Conservation (phyloP, 1,140 invertebrate genomes). For the Homalodisca vitripennis region DNA sequence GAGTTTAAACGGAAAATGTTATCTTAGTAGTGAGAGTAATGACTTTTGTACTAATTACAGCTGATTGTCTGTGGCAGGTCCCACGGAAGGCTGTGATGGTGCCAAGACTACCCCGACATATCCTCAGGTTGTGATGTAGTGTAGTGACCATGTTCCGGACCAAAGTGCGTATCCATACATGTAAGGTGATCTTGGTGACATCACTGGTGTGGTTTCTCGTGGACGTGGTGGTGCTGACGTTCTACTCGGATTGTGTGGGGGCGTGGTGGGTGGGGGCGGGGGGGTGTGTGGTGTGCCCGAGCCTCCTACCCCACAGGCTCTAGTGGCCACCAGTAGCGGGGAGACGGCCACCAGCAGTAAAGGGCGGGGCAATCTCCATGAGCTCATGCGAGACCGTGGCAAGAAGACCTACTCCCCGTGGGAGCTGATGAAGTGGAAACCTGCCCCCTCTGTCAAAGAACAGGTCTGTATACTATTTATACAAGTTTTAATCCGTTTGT, state of each 20-base stretch:
- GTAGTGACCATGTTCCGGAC: slow-evolving; percentile 68
- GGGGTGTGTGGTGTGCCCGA: background rate
- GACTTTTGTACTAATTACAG: background rate
- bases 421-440: slow-evolving; percentile 68
- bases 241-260: slow-evolving; percentile 85
- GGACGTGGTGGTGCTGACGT: slow-evolving; percentile 87
- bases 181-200: slow-evolving; percentile 90
- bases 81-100: slow-evolving; percentile 8
- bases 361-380: slow-evolving; percentile 40
- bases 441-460: slow-evolving; percentile 66
- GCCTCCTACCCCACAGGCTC: background rate
- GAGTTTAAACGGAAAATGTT: background rate
- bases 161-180: slow-evolving; percentile 88
- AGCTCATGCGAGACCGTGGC: slow-evolving; percentile 38
- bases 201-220: slow-evolving; percentile 95
- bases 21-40: background rate
- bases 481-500: too few relatives aligned
- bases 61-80: background rate
- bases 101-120: background rate
- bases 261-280: background rate
- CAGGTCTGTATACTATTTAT: slow-evolving; percentile 10
- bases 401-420: slow-evolving; percentile 49
- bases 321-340: slow-evolving; percentile 1
- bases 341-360: slow-evolving; percentile 34
- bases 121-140: background rate